Conservation (phyloP, 37 sponge, comb jelly and placozoan species). For the Ianthella basta region DNA sequence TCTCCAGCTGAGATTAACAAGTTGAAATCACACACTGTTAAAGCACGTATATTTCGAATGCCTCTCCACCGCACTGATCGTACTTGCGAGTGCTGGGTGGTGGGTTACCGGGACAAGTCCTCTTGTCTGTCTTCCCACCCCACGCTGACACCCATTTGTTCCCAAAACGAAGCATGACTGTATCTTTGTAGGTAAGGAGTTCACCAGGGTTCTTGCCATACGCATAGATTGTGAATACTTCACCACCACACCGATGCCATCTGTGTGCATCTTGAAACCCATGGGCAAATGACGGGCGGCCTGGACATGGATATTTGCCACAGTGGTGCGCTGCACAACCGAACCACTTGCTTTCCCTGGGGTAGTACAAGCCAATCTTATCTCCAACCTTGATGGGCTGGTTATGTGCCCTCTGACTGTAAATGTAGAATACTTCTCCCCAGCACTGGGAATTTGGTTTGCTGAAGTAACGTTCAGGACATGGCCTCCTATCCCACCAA, state of each 20-base stretch:
- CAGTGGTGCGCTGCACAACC: slow-evolving; percentile 9
- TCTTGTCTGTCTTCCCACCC: background rate
- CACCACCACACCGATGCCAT: background rate
- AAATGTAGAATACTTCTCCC: slow-evolving; percentile 11
- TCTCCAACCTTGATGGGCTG: background rate
- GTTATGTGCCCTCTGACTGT: background rate
- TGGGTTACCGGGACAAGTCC: background rate
- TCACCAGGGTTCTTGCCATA: background rate
- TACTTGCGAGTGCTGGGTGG: background rate
- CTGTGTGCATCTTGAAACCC: background rate
- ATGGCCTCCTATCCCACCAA: background rate
- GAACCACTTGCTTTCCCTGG: background rate
- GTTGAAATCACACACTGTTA: too few species aligned
- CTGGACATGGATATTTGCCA: background rate
- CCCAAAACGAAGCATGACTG: background rate
- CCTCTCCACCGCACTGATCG: slow-evolving; percentile 1
- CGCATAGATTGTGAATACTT: slow-evolving; percentile 4
- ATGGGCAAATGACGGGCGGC: background rate
- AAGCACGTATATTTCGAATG: background rate
- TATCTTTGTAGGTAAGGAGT: background rate
- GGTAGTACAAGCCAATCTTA: slow-evolving; percentile 10
- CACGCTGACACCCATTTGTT: background rate
- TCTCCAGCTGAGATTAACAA: too few species aligned
- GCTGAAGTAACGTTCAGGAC: background rate
- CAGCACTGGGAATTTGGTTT: background rate